Conservation (phyloP, 23 tunicate genomes). For the Oikopleura dioica region DNA sequence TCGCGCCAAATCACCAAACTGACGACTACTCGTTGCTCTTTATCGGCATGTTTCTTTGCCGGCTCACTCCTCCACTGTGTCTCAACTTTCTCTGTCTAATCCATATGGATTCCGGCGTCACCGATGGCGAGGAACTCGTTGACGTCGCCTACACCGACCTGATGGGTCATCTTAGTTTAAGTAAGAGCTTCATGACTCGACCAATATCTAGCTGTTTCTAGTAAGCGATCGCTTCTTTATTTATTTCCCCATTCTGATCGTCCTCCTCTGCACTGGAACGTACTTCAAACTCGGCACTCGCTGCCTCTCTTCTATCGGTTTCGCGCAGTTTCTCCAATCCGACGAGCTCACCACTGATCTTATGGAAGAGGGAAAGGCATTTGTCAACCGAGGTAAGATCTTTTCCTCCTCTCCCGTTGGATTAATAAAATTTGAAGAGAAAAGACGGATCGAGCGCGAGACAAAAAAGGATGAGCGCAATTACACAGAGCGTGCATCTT, state of each 20-base stretch:
- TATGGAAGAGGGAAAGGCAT: constrained; percentile 61
- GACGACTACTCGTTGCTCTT: constrained; percentile 69
- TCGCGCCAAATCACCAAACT: constrained; percentile 94
- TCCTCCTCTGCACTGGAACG: constrained; percentile 62
- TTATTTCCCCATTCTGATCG: constrained; percentile 82
- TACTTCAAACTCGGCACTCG: constrained; percentile 75
- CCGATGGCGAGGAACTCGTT: constrained; percentile 18
- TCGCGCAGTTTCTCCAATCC: constrained; percentile 59
- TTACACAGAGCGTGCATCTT: neutral
- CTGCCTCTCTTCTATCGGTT: constrained; percentile 50
- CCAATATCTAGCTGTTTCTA: too few relatives aligned
- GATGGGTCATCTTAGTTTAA: neutral
- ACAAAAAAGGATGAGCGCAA: neutral
- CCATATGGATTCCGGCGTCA: constrained; percentile 61
- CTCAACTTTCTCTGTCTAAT: constrained; percentile 76
- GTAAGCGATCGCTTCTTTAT: constrained; percentile 87
- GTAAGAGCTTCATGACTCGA: too few relatives aligned
- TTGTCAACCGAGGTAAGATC: constrained; percentile 45
- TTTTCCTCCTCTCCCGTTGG: too few relatives aligned
- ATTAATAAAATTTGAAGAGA: too few relatives aligned
- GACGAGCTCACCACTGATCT: constrained; percentile 78
- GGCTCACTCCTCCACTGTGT: constrained; percentile 81
- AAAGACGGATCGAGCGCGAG: constrained; percentile 5
- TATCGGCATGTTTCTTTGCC: constrained; percentile 87
- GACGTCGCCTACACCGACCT: constrained; percentile 47